phyloP scores from a whole-genome alignment of 1,140 invertebrate species.

The Meloidogyne hapla region DNA sequence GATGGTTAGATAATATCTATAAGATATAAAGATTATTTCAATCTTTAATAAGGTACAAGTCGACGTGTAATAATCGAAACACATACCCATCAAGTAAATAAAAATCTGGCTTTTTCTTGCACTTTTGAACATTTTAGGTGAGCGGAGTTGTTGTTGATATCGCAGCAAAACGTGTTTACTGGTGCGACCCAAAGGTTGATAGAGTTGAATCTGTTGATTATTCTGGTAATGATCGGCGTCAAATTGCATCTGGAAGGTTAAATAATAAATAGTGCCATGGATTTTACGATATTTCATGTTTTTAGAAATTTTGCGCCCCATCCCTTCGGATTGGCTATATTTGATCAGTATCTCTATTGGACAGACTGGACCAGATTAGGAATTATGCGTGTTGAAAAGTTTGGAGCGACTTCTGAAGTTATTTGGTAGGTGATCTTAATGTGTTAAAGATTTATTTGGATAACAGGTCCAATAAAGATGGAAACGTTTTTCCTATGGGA shows the following conservation, averaged over 20 bases:
- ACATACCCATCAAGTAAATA: slow-evolving; percentile 58
- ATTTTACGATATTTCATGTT: too few relatives aligned
- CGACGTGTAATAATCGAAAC: slow-evolving; percentile 54
- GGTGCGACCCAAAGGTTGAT: slow-evolving; percentile 70
- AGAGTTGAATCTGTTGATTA: slow-evolving; percentile 69
- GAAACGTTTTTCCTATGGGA: slow-evolving; percentile 64
- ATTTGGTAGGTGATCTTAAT: slow-evolving; percentile 56
- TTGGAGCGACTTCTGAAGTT: slow-evolving; percentile 62
- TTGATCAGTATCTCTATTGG: slow-evolving; percentile 77
- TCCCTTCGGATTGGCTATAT: slow-evolving; percentile 63
- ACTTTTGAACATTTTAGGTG: slow-evolving; percentile 27
- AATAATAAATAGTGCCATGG: too few relatives aligned
- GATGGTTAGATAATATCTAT: background rate
- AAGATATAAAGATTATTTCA: background rate
- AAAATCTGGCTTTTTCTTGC: background rate
- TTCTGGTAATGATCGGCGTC: slow-evolving; percentile 66
- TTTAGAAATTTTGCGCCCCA: slow-evolving; percentile 51
- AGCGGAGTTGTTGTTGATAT: slow-evolving; percentile 58
- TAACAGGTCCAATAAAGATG: slow-evolving; percentile 57
- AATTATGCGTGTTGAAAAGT: slow-evolving; percentile 86
- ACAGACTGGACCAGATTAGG: slow-evolving; percentile 92
- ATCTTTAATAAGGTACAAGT: slow-evolving; percentile 48
- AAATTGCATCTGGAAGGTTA: slow-evolving; percentile 56
- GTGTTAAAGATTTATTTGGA: too few relatives aligned
- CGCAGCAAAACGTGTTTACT: slow-evolving; percentile 68